Evolutionary conservation across 2,113 vertebrate genomes (phyloP), one percentile per base, ranked within the genome.

Genomic region (Formicarius rufipectus): DNA sequence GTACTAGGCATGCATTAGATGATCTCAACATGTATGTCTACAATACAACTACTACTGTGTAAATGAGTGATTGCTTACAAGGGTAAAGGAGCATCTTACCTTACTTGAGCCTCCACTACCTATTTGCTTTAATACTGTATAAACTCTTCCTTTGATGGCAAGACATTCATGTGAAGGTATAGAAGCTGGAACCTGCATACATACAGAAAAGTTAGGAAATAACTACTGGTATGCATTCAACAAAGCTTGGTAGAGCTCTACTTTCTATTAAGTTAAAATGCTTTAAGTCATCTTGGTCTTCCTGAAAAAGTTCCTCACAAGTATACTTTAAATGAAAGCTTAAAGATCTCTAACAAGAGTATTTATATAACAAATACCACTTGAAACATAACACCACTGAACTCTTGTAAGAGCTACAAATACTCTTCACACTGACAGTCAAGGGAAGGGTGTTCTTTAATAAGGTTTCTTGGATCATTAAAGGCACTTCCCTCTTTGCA

Each of bases 71-170:
- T 40, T 77, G 21, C 15, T 55, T 39, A 20, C 66, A 73, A 60
- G 14, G 15, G 39, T 25, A 84, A 40, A 88, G 47, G 12, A 66
- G 42, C 12, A 68, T 58, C 90, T 97, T 97, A 98, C 99, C 99
- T 99, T 99, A 97, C 99, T 99, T 18, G 99, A 99, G 64, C 99
- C 99, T 88, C 99, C 99, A 37, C 98, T 98, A 62, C 99, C 99
- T 93, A 99, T 99, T 97, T 99, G 98, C 93, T 99, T 99, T 76
- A 99, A 97, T 78, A 99, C 97, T 83, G 98, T 98, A 97, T 99
- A 99, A 87, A 98, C 97, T 90, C 93, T 98, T 95, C 98, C 98
- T 85, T 99, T 99, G 76, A 99, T 98, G 37, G 97, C 97, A 90
- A 99, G 98, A 87, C 98, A 98, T 77, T 99, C 99, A 67, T 98